Evolutionary conservation across 2,888 invertebrate genomes (phyloP).

Genomic region (Cerceris rybyensis): DNA sequence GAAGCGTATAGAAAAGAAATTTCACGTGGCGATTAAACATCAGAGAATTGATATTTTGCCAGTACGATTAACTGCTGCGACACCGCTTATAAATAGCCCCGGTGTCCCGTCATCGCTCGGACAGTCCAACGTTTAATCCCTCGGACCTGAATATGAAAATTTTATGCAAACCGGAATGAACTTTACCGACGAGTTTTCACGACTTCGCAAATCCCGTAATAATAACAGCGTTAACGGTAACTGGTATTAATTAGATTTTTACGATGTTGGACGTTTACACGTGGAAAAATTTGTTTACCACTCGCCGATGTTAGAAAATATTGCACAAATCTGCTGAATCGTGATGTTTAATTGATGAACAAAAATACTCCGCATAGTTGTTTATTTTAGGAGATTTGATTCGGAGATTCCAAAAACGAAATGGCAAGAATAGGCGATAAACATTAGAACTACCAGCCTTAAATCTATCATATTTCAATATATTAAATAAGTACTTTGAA

Average conservation of each 20-base stretch:
- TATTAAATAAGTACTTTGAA: too few relatives aligned
- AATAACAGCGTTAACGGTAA: not conserved
- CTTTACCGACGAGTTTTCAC: not conserved
- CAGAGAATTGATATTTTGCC: conserved; percentile 41
- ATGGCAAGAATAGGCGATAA: too few relatives aligned
- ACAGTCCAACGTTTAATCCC: not conserved
- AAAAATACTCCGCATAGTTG: too few relatives aligned
- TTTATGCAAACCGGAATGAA: not conserved
- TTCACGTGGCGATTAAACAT: conserved; percentile 26
- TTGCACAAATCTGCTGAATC: too few relatives aligned
- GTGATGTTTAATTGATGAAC: too few relatives aligned
- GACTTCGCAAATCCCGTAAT: not conserved
- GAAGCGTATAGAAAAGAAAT: conserved; percentile 27
- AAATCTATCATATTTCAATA: too few relatives aligned
- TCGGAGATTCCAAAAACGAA: too few relatives aligned
- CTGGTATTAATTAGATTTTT: not conserved
- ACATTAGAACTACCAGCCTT: too few relatives aligned
- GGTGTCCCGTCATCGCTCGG: not conserved
- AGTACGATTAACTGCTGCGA: conserved; percentile 26
- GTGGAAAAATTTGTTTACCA: too few relatives aligned
- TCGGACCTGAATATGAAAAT: not conserved
- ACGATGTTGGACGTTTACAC: too few relatives aligned
- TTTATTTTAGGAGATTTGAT: too few relatives aligned
- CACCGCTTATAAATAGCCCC: conserved; percentile 26
- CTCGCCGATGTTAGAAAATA: too few relatives aligned